A percentile compares a stretch with the other conserved stretches of the same genome.
Conservation (phyloP, 1,140 invertebrate species). For the Drosophila azteca region DNA sequence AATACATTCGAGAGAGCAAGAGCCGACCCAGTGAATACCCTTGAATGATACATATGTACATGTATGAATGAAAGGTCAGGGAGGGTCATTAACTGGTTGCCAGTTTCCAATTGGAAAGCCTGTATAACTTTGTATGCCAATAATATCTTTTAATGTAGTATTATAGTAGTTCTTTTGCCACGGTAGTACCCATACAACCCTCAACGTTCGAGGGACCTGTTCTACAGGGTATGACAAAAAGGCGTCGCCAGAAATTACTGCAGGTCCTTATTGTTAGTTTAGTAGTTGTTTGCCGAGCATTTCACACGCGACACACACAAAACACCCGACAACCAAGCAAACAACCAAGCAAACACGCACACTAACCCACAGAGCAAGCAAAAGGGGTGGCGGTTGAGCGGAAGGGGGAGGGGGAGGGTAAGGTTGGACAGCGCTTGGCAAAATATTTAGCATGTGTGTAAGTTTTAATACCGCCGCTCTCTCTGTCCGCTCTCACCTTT, state of each 20-base stretch:
- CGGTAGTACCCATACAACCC: too few species aligned
- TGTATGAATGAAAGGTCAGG: too few species aligned
- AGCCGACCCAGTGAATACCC: background rate
- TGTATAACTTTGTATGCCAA: too few species aligned
- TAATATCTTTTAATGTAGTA: too few species aligned
- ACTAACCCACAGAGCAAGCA: background rate
- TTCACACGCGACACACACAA: conserved; percentile 64
- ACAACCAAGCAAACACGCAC: conserved; percentile 31
- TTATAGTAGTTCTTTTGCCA: too few species aligned
- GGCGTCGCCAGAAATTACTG: conserved; percentile 68
- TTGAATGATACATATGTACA: too few species aligned
- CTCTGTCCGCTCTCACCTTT: conserved; percentile 26
- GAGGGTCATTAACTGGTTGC: too few species aligned
- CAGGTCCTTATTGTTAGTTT: conserved; percentile 79
- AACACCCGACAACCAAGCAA: conserved; percentile 15
- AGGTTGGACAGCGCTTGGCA: conserved; percentile 58
- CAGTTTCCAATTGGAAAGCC: too few species aligned
- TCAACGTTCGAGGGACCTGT: too few species aligned
- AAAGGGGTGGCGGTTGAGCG: too few species aligned
- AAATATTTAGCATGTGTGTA: conserved; percentile 76
- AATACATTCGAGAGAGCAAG: too few species aligned
- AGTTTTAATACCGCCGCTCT: conserved; percentile 66
- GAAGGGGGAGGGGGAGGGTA: too few species aligned
- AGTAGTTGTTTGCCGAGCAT: conserved; percentile 76
- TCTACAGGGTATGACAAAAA: conserved; percentile 34